Evolutionary conservation across 2,888 invertebrate species (phyloP).

Genomic region (Cenopis cana): DNA sequence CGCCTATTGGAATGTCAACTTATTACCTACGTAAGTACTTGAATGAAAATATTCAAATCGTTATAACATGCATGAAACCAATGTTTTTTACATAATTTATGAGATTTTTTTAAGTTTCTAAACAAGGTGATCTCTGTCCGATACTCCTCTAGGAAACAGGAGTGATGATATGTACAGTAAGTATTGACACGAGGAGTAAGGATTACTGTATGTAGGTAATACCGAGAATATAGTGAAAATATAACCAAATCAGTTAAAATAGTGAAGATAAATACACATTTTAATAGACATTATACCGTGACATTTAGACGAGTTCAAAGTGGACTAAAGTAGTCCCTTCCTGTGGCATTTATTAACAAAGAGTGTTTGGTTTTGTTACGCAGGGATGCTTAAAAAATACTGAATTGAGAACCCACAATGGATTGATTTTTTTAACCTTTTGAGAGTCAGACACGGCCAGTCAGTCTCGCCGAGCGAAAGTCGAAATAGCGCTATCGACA

Average conservation of each 20-base stretch:
- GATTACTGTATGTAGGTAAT: too few species aligned
- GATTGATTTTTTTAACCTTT: too few species aligned
- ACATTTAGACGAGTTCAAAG: neutral
- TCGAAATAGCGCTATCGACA: too few species aligned
- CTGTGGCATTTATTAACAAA: neutral
- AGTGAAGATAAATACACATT: neutral
- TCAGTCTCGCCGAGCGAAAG: neutral
- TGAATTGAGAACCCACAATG: too few species aligned
- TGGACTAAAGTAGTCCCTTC: conserved; percentile 2
- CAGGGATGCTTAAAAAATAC: neutral
- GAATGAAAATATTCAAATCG: neutral
- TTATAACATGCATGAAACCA: too few species aligned
- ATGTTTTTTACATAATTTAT: too few species aligned
- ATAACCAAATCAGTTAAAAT: neutral
- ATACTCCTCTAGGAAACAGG: too few species aligned
- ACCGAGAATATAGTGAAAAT: neutral
- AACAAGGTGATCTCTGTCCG: too few species aligned
- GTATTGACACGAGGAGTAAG: too few species aligned
- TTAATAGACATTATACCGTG: neutral
- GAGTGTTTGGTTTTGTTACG: neutral
- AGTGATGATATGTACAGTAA: too few species aligned
- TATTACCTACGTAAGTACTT: neutral
- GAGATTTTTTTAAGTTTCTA: too few species aligned
- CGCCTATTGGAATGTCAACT: conserved; percentile 23
- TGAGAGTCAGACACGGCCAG: too few species aligned